These are phyloP conservation scores for Aegotheles bennettii DNA, from an alignment of 2,113 vertebrate genomes.

Conservation along the genomic window DNA sequence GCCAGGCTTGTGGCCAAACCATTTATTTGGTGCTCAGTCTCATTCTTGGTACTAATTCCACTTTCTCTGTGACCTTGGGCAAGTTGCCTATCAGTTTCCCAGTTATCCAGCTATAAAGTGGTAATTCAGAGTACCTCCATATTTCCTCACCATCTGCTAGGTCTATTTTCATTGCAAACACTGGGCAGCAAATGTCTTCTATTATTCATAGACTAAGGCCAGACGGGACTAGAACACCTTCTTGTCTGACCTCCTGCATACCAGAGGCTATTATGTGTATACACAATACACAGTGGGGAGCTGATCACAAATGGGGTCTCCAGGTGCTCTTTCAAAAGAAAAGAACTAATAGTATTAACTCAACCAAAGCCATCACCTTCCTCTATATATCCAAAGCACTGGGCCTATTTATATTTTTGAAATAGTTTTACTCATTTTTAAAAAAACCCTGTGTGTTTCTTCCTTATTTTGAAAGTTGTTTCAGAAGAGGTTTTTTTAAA, in stretches of 20 bases:
- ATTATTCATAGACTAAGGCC: neutral
- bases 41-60: neutral
- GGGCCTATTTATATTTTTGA: neutral
- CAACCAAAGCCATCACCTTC: neutral
- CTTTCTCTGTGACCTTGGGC: neutral
- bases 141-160: neutral
- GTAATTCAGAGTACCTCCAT: neutral
- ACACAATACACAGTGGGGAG: neutral
- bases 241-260: neutral
- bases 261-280: neutral
- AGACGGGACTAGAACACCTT: neutral
- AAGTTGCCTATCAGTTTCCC: neutral
- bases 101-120: neutral
- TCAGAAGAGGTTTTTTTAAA: neutral
- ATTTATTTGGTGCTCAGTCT: neutral
- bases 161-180: neutral
- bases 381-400: neutral
- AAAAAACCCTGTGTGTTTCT: neutral
- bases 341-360: neutral
- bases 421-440: neutral
- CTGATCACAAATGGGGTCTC: neutral
- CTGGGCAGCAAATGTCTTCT: neutral
- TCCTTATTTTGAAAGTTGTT: neutral
- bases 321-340: neutral
- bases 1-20: neutral